Conservation (phyloP, 2,113 vertebrate genomes). For the Misgurnus mizolepis region DNA sequence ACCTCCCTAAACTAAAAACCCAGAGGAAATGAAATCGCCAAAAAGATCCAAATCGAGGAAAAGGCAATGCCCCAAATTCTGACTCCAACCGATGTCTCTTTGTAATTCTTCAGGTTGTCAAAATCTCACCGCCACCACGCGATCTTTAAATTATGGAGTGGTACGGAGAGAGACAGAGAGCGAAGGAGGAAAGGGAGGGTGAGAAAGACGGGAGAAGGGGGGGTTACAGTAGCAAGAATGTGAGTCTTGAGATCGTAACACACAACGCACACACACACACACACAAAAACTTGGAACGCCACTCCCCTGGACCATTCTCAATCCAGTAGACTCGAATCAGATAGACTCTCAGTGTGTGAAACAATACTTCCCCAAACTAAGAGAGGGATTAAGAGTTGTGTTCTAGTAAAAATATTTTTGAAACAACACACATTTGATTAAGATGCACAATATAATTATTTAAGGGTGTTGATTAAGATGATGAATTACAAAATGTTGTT, state of each 20-base stretch:
- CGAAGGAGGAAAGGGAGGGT: conserved; percentile 32
- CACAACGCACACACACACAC: conserved; percentile 27
- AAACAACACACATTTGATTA: neutral
- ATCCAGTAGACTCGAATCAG: neutral
- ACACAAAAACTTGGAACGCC: conserved; percentile 25
- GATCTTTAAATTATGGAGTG: conserved; percentile 47
- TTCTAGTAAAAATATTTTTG: neutral
- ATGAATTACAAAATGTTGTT: too few species aligned
- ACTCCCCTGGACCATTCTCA: conserved; percentile 20
- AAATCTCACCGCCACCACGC: conserved; percentile 36
- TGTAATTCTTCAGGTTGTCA: conserved; percentile 26
- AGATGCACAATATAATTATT: neutral
- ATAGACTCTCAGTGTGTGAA: conserved; percentile 11
- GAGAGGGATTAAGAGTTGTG: neutral
- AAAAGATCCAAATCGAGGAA: neutral
- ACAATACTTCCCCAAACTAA: conserved; percentile 12
- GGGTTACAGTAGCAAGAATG: conserved; percentile 61
- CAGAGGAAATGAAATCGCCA: neutral
- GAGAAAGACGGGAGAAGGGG: conserved; percentile 32
- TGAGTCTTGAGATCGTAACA: conserved; percentile 20
- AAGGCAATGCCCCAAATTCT: conserved; percentile 12
- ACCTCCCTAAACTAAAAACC: conserved; percentile 1
- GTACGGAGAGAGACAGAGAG: conserved; percentile 26
- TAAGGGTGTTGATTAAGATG: too few species aligned
- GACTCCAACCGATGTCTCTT: conserved; percentile 41